Evolutionary conservation across 2,113 vertebrate species (phyloP).

Genomic region (Aphyosemion australe): DNA sequence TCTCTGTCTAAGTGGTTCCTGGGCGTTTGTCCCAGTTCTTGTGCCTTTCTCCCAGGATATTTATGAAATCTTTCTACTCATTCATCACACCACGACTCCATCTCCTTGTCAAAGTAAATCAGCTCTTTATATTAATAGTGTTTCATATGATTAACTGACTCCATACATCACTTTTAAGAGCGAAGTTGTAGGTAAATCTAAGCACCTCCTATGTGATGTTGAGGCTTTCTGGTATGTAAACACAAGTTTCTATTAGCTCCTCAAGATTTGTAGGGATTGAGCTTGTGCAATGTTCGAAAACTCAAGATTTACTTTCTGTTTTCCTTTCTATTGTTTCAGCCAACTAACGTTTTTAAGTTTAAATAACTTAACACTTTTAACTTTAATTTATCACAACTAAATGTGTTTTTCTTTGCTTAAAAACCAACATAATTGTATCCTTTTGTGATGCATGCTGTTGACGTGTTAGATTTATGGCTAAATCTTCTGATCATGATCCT

Average conservation of each 20-base stretch:
- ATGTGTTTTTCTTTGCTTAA: too few species aligned
- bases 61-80: slow-evolving; percentile 61
- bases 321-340: too few species aligned
- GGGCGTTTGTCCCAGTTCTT: slow-evolving; percentile 53
- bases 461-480: too few species aligned
- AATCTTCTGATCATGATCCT: too few species aligned
- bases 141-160: slow-evolving; percentile 52
- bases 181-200: slow-evolving; percentile 24
- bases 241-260: slow-evolving; percentile 14
- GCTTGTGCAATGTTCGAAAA: slow-evolving; percentile 3
- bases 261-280: not conserved
- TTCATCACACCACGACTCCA: slow-evolving; percentile 61
- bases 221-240: slow-evolving; percentile 22
- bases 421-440: too few species aligned
- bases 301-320: too few species aligned
- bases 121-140: slow-evolving; percentile 62
- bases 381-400: too few species aligned
- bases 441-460: too few species aligned
- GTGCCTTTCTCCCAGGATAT: slow-evolving; percentile 34
- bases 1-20: slow-evolving; percentile 69
- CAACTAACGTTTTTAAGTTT: not conserved
- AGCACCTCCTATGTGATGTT: slow-evolving; percentile 17
- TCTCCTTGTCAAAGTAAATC: slow-evolving; percentile 49
- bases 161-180: slow-evolving; percentile 40
- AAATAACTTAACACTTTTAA: too few species aligned